A percentile compares a stretch with the other conserved stretches of the same genome.
These are phyloP conservation scores for Lithosia quadra DNA, from an alignment of 2,888 invertebrate genomes.

Conservation along the genomic window DNA sequence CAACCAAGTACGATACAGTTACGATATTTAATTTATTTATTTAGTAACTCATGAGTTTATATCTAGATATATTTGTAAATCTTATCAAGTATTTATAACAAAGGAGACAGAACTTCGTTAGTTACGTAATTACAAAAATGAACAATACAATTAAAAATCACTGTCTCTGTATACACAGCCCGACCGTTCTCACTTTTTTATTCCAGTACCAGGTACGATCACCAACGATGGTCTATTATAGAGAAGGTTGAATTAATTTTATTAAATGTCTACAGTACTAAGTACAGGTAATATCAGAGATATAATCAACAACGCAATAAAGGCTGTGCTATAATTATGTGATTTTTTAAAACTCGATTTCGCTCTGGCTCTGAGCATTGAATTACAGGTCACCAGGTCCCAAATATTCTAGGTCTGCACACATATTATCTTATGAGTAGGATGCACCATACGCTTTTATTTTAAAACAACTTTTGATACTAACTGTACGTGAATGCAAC, in stretches of 20 bases:
- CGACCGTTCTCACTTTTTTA: not conserved
- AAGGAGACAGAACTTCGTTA: not conserved
- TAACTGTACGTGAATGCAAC: slow-evolving; percentile 29
- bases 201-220: not conserved
- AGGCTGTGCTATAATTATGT: not conserved
- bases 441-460: not conserved
- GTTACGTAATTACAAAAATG: not conserved
- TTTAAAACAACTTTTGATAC: slow-evolving; percentile 1
- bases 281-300: not conserved
- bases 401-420: not conserved
- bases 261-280: not conserved
- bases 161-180: not conserved
- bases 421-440: not conserved
- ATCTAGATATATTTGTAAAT: not conserved
- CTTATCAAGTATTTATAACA: not conserved
- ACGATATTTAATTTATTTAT: no score
- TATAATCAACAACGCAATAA: not conserved
- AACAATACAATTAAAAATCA: not conserved
- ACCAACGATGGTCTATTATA: not conserved
- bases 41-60: not conserved
- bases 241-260: not conserved
- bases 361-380: not conserved
- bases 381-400: not conserved
- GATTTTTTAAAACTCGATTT: not conserved
- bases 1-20: not conserved